phyloP scores from a whole-genome alignment of 2,888 invertebrate species.

The Drosophila subsilvestris region DNA sequence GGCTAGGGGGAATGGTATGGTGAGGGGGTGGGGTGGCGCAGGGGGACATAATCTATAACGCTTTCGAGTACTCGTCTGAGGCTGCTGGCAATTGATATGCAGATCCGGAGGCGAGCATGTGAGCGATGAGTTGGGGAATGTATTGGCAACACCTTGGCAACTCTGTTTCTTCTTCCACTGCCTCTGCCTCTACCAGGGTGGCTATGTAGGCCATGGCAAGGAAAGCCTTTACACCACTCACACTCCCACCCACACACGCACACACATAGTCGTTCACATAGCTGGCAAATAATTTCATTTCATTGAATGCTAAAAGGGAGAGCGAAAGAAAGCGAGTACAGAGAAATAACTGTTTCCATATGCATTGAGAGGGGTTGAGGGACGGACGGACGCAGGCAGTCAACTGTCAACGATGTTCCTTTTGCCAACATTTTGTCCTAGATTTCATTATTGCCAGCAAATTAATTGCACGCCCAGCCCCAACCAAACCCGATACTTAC shows the following conservation, averaged over 20 bases:
- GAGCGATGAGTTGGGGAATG: conserved; percentile 9
- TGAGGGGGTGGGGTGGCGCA: no score
- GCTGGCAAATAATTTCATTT: conserved; percentile 73
- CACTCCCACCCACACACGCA: not conserved
- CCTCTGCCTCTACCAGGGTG: conserved; percentile 21
- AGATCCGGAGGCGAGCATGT: conserved; percentile 11
- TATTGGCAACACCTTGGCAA: conserved; percentile 44
- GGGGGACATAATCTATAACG: conserved; percentile 32
- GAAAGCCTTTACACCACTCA: conserved; percentile 11
- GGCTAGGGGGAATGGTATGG: not conserved
- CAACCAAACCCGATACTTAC: conserved; percentile 8
- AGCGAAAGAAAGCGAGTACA: not conserved
- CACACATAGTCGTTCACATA: conserved; percentile 39
- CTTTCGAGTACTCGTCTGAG: conserved; percentile 37
- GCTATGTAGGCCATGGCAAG: conserved; percentile 60
- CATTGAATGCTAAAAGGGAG: conserved; percentile 20
- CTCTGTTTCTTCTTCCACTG: conserved; percentile 2
- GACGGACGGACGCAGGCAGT: conserved; percentile 41
- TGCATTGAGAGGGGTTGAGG: conserved; percentile 27
- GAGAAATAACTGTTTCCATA: conserved; percentile 19
- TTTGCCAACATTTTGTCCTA: conserved; percentile 75
- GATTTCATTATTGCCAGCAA: conserved; percentile 78
- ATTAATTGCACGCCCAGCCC: conserved; percentile 65
- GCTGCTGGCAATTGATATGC: conserved; percentile 47
- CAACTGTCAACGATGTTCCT: conserved; percentile 73